Conservation (phyloP, 2,888 invertebrate genomes). For the Entomobrya multifasciata region DNA sequence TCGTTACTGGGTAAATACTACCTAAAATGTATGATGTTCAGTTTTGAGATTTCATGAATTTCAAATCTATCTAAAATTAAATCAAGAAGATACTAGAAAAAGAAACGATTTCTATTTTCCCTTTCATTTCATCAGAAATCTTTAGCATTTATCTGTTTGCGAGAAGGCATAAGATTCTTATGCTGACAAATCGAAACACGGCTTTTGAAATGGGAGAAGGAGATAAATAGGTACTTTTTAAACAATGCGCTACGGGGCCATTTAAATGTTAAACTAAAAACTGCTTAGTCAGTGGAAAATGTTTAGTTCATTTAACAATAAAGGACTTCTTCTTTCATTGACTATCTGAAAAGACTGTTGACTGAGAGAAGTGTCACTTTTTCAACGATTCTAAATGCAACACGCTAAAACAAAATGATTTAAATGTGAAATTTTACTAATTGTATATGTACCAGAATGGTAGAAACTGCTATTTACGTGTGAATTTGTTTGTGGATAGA, state of each 20-base stretch:
- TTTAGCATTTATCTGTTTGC: not conserved
- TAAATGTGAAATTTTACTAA: not conserved
- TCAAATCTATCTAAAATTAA: not conserved
- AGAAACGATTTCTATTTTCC: conserved; percentile 51
- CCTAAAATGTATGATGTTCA: too few relatives aligned
- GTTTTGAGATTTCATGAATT: too few relatives aligned
- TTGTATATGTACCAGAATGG: not conserved
- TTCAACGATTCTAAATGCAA: not conserved
- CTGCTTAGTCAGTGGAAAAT: conserved; percentile 55
- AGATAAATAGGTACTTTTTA: too few relatives aligned
- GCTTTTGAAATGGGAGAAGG: too few relatives aligned
- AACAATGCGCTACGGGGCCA: not conserved
- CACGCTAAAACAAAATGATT: not conserved
- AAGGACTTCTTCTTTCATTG: not conserved
- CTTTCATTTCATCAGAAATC: conserved; percentile 15
- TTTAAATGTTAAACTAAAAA: conserved; percentile 20
- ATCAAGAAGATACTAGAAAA: not conserved
- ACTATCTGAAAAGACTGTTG: too few relatives aligned
- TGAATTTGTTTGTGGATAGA: too few relatives aligned
- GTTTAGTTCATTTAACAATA: not conserved
- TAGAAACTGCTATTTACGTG: too few relatives aligned
- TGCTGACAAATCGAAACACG: too few relatives aligned
- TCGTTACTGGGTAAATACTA: too few relatives aligned
- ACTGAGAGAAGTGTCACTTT: not conserved
- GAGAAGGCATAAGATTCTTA: not conserved